A percentile compares a stretch with the other conserved stretches of the same genome.
These are phyloP conservation scores for Pipistrellus nathusii DNA, from an alignment of 2,797 vertebrate species.

Conservation along the genomic window DNA sequence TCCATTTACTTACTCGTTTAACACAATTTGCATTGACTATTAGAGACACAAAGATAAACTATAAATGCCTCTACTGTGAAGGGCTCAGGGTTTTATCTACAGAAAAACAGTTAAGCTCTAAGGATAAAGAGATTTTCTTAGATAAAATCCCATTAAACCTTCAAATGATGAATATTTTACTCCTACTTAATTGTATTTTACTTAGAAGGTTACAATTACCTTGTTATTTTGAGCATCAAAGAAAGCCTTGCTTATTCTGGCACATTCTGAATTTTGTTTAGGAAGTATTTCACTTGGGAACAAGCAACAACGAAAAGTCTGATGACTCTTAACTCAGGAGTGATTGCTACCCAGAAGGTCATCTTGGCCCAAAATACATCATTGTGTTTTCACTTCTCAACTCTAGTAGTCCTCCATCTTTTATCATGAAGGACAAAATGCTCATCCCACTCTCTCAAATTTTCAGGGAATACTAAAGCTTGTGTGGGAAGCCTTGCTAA, in stretches of 20 bases:
- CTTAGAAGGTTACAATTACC: conserved; percentile 30
- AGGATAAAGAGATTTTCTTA: conserved; percentile 46
- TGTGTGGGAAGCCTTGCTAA: conserved; percentile 36
- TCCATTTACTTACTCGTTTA: neutral
- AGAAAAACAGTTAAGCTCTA: neutral
- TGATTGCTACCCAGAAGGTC: conserved; percentile 49
- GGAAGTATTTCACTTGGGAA: conserved; percentile 56
- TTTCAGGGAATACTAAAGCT: conserved; percentile 35
- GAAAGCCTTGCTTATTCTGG: conserved; percentile 17
- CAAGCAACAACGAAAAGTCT: conserved; percentile 42
- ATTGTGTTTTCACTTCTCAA: conserved; percentile 48
- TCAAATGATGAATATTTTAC: conserved; percentile 16
- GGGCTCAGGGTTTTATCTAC: neutral
- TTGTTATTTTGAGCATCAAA: neutral
- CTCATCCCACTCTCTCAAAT: conserved; percentile 2
- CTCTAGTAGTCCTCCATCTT: conserved; percentile 35
- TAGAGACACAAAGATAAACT: conserved; percentile 33
- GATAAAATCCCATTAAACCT: conserved; percentile 16
- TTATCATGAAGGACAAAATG: conserved; percentile 54
- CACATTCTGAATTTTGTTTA: conserved; percentile 53
- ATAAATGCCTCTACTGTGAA: neutral
- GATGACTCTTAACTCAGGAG: conserved; percentile 58
- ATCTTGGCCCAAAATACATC: conserved; percentile 56
- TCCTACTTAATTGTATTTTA: conserved; percentile 34
- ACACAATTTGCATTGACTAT: neutral